Percentiles rank a stretch among this genome's conserved stretches.
Conservation (phyloP, 2,113 vertebrate species). For the Pleuronectes platessa region DNA sequence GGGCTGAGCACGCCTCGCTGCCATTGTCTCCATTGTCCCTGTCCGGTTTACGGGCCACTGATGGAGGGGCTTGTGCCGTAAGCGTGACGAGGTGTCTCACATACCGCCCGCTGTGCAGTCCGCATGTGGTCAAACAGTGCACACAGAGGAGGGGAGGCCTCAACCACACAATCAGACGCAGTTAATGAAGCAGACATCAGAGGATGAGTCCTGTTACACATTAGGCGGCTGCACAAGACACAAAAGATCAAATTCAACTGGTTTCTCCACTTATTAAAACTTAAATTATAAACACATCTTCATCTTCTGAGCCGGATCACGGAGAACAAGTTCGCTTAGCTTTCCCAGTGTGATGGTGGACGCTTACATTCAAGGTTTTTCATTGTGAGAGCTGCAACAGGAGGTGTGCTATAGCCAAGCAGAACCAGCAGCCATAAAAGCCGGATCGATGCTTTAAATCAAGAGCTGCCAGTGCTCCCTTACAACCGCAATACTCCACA, state of each 20-base stretch:
- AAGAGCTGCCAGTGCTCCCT: not conserved
- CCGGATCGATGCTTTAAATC: conserved; percentile 12
- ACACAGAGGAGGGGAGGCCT: not conserved
- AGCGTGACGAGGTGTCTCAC: conserved; percentile 30
- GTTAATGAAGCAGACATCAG: conserved; percentile 19
- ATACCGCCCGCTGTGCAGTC: conserved; percentile 20
- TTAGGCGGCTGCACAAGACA: not conserved
- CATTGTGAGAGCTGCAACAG: conserved; percentile 4
- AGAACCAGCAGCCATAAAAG: conserved; percentile 13
- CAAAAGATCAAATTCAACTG: not conserved
- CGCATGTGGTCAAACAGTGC: conserved; percentile 9
- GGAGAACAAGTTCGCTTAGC: not conserved
- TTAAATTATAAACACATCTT: not conserved
- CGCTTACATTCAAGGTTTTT: conserved; percentile 11
- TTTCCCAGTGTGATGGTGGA: not conserved
- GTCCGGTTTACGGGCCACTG: conserved; percentile 41
- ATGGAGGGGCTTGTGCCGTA: conserved; percentile 32
- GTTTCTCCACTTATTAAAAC: not conserved
- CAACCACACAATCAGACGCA: conserved; percentile 14
- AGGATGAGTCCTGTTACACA: not conserved
- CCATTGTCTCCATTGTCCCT: conserved; percentile 61
- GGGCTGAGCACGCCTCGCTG: conserved; percentile 1
- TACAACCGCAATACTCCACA: not conserved
- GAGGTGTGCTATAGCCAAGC: not conserved
- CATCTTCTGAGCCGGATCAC: not conserved